These are phyloP conservation scores for Balanococcus diminutus DNA, from an alignment of 2,888 invertebrate genomes.

Conservation along the genomic window DNA sequence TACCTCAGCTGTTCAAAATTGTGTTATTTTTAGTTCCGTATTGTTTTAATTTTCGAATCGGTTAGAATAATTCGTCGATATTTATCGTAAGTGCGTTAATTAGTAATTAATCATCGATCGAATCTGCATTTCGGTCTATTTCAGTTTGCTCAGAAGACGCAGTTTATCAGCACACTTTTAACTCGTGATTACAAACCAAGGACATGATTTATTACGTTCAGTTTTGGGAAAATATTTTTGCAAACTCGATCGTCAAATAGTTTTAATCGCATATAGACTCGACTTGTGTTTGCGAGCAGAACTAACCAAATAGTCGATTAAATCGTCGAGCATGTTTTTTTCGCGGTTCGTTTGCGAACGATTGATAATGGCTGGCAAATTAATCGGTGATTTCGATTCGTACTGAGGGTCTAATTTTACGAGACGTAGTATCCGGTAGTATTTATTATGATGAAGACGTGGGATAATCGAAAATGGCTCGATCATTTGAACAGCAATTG, in stretches of 20 bases:
- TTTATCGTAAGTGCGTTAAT: not conserved
- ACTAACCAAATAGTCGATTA: not conserved
- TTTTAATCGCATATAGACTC: not conserved
- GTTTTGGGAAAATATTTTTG: not conserved
- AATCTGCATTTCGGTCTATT: not conserved
- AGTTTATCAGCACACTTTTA: not conserved
- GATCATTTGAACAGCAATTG: constrained; percentile 68
- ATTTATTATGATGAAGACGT: constrained; percentile 44
- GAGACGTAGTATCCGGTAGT: not conserved
- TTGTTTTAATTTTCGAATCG: not conserved
- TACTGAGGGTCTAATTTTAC: not conserved
- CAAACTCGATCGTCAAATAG: not conserved
- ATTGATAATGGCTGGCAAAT: constrained; percentile 21
- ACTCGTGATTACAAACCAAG: not conserved
- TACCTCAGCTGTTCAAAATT: not conserved
- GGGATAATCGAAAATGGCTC: constrained; percentile 63
- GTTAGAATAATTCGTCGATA: not conserved
- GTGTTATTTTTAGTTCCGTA: constrained; percentile 31
- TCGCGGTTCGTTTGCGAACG: not conserved
- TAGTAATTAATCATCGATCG: not conserved
- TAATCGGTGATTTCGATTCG: constrained; percentile 3
- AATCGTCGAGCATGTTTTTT: constrained; percentile 17
- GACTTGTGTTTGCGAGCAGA: not conserved
- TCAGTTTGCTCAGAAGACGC: not conserved
- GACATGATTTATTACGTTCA: not conserved